A percentile compares a stretch with the other conserved stretches of the same genome.
Evolutionary conservation across 2,888 invertebrate species (phyloP).

Genomic region (Lumbricus terrestris): DNA sequence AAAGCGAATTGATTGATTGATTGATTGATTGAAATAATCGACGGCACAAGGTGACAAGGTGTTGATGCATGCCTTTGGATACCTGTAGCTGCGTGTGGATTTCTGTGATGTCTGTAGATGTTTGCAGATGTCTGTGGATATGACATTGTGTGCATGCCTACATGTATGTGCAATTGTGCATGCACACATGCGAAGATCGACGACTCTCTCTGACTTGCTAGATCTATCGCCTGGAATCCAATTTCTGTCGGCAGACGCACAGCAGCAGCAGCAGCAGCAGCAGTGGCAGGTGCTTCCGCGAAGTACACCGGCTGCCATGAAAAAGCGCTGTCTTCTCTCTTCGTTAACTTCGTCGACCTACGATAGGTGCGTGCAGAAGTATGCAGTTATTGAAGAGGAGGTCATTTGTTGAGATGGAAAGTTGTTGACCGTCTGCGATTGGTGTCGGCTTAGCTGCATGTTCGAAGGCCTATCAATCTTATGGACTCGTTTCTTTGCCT

Average conservation of each 20-base stretch:
- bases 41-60: no score
- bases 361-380: background rate
- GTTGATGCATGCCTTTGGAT: no score
- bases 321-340: background rate
- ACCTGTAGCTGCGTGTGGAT: no score
- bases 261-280: no score
- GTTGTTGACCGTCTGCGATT: background rate
- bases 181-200: background rate
- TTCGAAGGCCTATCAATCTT: no score
- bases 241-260: background rate
- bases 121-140: no score
- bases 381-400: background rate
- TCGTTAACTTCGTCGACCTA: background rate
- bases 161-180: background rate
- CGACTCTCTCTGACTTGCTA: background rate
- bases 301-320: background rate
- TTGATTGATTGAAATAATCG: no score
- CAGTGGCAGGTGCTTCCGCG: background rate
- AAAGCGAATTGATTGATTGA: no score
- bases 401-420: background rate
- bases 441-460: no score
- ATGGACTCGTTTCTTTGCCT: background rate
- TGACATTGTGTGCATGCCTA: no score
- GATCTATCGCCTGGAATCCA: background rate
- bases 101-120: no score